Percentiles rank a stretch among this genome's conserved stretches.
Evolutionary conservation across 2,797 vertebrate genomes (phyloP).

Genomic region (Falco concolor): DNA sequence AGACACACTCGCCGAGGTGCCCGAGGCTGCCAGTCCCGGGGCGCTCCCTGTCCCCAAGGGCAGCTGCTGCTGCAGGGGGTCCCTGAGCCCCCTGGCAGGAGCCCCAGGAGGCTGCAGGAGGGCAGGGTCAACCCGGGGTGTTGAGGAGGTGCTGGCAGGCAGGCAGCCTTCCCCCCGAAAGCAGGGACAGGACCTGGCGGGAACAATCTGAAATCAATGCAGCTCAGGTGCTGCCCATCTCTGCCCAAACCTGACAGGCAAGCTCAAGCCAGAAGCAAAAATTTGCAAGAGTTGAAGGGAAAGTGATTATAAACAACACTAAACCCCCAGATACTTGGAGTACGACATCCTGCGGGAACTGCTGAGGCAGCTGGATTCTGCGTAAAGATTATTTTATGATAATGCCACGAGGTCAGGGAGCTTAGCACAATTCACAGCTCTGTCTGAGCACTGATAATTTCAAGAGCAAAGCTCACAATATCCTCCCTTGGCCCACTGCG

Average conservation of each 20-base stretch:
- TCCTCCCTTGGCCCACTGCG: accelerated
- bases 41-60: accelerated
- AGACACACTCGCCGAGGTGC: accelerated
- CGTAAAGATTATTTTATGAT: background rate
- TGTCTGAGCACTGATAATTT: background rate
- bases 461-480: background rate
- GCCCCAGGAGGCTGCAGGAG: no score
- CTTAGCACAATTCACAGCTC: background rate
- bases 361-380: background rate
- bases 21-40: accelerated
- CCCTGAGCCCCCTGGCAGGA: background rate
- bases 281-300: background rate
- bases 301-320: background rate
- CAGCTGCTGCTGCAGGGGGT: accelerated
- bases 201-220: accelerated
- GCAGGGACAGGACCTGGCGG: background rate
- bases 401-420: background rate
- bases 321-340: background rate
- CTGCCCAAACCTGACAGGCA: background rate
- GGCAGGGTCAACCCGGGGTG: accelerated
- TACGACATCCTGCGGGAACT: background rate
- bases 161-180: background rate
- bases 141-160: accelerated
- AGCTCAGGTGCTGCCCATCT: background rate
- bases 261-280: background rate